phyloP scores from a whole-genome alignment of 2,888 invertebrate species.

The Lepetodrilus schrolli region DNA sequence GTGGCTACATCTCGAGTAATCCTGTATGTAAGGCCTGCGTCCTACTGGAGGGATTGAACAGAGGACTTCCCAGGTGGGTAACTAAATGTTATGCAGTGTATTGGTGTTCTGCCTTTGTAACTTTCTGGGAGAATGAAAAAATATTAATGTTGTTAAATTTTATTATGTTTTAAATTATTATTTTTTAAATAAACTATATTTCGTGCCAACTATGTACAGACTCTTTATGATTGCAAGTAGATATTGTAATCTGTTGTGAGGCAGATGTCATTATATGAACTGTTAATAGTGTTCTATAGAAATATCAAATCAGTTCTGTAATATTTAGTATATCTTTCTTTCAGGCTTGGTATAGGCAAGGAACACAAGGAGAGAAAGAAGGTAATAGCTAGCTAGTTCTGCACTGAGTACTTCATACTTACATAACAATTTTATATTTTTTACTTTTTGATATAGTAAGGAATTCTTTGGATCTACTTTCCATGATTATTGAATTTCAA shows the following conservation, averaged over 20 bases:
- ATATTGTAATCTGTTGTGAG: too few species aligned
- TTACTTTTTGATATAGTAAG: too few species aligned
- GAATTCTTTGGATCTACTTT: too few species aligned
- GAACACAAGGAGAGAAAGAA: conserved; percentile 69
- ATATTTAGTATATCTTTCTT: conserved; percentile 24
- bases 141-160: too few species aligned
- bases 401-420: neutral
- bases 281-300: too few species aligned
- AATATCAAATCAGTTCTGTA: neutral
- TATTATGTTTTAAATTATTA: too few species aligned
- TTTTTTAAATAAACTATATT: too few species aligned
- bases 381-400: conserved; percentile 44
- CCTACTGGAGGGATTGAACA: conserved; percentile 93
- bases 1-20: conserved; percentile 91
- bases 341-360: conserved; percentile 73
- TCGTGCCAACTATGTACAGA: too few species aligned
- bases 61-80: conserved; percentile 90
- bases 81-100: neutral
- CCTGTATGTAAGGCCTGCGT: conserved; percentile 97
- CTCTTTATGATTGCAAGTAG: too few species aligned
- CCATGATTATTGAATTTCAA: too few species aligned
- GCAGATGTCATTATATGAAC: too few species aligned
- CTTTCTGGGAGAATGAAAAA: neutral
- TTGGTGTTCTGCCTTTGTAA: too few species aligned
- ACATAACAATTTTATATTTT: neutral